Evolutionary conservation across 2,888 invertebrate species (phyloP).

Genomic region (Tribolium freemani): DNA sequence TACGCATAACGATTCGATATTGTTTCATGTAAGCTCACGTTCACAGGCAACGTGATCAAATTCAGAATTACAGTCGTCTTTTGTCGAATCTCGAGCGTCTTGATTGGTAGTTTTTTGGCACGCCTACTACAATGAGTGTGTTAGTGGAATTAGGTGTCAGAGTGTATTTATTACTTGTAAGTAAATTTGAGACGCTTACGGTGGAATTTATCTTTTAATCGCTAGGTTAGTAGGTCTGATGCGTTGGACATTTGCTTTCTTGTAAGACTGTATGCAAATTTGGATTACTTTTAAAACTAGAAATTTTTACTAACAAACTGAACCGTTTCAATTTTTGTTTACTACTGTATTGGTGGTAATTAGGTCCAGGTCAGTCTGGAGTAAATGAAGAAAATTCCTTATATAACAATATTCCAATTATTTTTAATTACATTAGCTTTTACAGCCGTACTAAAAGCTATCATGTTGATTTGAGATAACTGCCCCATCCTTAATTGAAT

Average conservation of each 20-base stretch:
- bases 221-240: slow-evolving; percentile 26
- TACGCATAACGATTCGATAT: neutral
- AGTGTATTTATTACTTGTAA: neutral
- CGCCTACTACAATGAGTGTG: neutral
- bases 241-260: neutral
- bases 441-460: neutral
- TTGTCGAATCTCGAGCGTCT: neutral
- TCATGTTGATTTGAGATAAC: neutral
- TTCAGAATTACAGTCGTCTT: neutral
- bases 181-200: neutral
- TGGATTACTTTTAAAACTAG: neutral
- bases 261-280: slow-evolving; percentile 16
- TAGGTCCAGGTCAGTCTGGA: neutral
- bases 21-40: slow-evolving; percentile 23
- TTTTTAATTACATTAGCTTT: neutral
- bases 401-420: neutral
- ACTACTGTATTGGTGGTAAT: too few species aligned
- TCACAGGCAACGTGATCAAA: slow-evolving; percentile 11
- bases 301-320: neutral
- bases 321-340: neutral
- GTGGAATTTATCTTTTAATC: slow-evolving; percentile 14
- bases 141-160: neutral
- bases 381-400: neutral
- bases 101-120: neutral
- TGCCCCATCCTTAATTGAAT: neutral